These are phyloP conservation scores for Lepus timidus DNA, from an alignment of 2,113 vertebrate genomes.

Conservation along the genomic window DNA sequence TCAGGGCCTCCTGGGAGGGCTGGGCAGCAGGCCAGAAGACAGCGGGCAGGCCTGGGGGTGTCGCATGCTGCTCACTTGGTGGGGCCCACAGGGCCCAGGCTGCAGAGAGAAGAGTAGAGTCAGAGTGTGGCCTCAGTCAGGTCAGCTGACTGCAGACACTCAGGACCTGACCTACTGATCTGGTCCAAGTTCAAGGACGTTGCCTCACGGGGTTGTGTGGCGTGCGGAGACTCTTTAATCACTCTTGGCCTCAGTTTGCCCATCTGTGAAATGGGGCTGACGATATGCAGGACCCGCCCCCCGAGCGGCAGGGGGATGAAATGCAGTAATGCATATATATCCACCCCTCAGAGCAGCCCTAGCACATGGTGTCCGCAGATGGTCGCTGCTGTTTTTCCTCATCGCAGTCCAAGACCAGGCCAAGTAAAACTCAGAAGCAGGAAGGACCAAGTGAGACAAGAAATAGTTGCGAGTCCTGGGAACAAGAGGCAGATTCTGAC, in stretches of 20 bases:
- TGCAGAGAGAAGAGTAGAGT: constrained; percentile 57
- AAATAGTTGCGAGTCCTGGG: background rate
- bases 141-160: background rate
- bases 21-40: constrained; percentile 1
- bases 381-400: background rate
- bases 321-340: background rate
- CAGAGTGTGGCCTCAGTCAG: background rate
- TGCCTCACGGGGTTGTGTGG: background rate
- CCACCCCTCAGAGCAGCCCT: background rate
- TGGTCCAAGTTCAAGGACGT: background rate
- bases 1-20: constrained; percentile 79
- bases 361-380: background rate
- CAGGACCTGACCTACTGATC: background rate
- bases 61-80: constrained; percentile 71
- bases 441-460: background rate
- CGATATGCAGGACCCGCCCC: background rate
- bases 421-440: background rate
- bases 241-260: background rate
- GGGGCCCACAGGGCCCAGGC: background rate
- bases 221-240: background rate
- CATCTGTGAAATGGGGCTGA: background rate
- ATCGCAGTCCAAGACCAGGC: background rate
- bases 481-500: background rate
- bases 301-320: background rate
- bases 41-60: rapidly evolving